Conservation (phyloP, 2,888 invertebrate species). For the Platynereis dumerilii region DNA sequence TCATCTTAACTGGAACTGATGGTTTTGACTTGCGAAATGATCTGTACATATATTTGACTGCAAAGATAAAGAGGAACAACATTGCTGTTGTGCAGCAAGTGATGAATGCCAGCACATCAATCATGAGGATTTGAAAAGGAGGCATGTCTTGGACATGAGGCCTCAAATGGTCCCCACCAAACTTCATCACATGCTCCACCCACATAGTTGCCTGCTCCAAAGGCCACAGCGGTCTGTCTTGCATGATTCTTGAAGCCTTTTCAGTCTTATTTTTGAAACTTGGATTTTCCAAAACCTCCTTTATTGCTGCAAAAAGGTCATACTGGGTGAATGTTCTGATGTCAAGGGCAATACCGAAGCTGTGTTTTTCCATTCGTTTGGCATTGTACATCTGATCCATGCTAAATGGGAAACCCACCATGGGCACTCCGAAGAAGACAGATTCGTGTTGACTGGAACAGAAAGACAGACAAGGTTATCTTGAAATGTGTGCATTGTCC, state of each 20-base stretch:
- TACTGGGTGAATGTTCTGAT: not conserved
- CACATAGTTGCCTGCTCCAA: not conserved
- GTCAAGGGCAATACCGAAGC: not conserved
- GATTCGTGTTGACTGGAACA: conserved; percentile 10
- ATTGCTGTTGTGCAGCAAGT: too few species aligned
- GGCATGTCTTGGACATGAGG: conserved; percentile 3
- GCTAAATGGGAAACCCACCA: not conserved
- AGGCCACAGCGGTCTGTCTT: not conserved
- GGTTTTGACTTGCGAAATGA: too few species aligned
- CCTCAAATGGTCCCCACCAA: conserved; percentile 6
- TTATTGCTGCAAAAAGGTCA: not conserved
- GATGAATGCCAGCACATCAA: not conserved
- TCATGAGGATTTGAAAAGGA: not conserved
- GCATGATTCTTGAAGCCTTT: conserved; percentile 2
- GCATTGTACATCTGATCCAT: conserved; percentile 7
- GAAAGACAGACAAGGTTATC: too few species aligned
- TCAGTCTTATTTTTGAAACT: not conserved
- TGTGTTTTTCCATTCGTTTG: not conserved
- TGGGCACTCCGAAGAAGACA: conserved; percentile 8
- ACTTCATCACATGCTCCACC: conserved; percentile 13
- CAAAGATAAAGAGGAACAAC: too few species aligned
- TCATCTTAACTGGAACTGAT: too few species aligned
- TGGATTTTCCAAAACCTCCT: not conserved
- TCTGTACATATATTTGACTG: too few species aligned
- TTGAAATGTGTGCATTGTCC: too few species aligned